Evolutionary conservation across 2,797 vertebrate genomes (phyloP), one percentile per base, ranked within the genome.

Genomic region (Atherinosoma microstoma): DNA sequence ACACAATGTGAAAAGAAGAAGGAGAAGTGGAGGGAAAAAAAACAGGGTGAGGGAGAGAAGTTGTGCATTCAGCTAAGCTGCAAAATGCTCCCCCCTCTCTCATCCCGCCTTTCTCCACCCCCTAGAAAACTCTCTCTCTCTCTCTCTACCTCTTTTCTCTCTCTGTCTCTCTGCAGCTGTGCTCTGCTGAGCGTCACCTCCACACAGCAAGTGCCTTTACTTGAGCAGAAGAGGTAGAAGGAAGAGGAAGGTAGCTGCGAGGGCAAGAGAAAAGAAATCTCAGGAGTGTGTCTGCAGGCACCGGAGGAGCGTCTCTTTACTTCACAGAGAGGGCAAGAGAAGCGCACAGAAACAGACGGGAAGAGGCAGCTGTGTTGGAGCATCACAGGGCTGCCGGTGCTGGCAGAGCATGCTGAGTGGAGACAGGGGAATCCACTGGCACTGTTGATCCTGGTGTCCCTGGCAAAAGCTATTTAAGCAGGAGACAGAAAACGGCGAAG

Each of bases 151-250:
- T 77, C 81, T 82, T 75, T 79, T 64, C 81, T 76, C 84, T 78
- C 85, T 75, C 78, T 56, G 13, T 54, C 75, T 76, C 90, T 91
- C 92, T 93, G 92, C 93, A 93, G 91, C 93, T 94, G 93, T 92
- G 91, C 88, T 91, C 80, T 85, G 86, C 81, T 82, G 81, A 89
- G 88, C 86, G 73, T 90, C 90, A 91, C 92, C 88, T 89, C 88
- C 86, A 92, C 86, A 93, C 90, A 89, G 91, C 89, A 85, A 91
- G 91, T 91, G 92, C 90, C 89, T 93, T 93, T 88, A 92, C 90
- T 92, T 87, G 76, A 91, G 85, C 91, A 84, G 86, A 82, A 82
- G 86, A 90, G 89, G 82, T 67, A 80, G 76, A 80, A 85, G 82
- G 82, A 70, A 84, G 69, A 89, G 80, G 82, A 89, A 79, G 67